Conservation (phyloP, 2,888 invertebrate genomes). For the Lochmaea crataegi region DNA sequence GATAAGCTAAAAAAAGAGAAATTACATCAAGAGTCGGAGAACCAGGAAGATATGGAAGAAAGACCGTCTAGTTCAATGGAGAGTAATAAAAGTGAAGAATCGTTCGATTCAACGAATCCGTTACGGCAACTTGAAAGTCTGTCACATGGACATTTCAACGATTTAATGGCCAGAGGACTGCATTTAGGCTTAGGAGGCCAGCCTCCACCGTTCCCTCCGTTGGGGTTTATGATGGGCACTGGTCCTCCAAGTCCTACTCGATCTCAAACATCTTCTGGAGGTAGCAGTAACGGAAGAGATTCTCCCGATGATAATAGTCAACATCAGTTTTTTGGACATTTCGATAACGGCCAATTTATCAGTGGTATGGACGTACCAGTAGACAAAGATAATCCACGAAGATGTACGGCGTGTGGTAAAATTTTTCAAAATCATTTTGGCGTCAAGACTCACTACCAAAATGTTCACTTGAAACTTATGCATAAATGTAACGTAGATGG, state of each 20-base stretch:
- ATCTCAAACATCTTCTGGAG: slow-evolving; percentile 73
- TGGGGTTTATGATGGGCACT: slow-evolving; percentile 67
- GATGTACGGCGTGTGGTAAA: slow-evolving; percentile 93
- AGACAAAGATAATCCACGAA: slow-evolving; percentile 90
- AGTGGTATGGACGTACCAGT: slow-evolving; percentile 86
- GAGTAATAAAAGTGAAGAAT: slow-evolving; percentile 71
- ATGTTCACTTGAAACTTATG: slow-evolving; percentile 94
- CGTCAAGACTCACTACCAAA: slow-evolving; percentile 95
- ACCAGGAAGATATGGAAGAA: slow-evolving; percentile 62
- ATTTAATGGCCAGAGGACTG: slow-evolving; percentile 63
- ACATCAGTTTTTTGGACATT: slow-evolving; percentile 77
- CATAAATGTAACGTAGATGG: slow-evolving; percentile 95
- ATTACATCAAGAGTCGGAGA: slow-evolving; percentile 54
- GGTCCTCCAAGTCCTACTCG: slow-evolving; percentile 72
- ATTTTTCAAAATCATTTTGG: slow-evolving; percentile 94
- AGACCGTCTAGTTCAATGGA: slow-evolving; percentile 68
- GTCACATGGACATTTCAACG: slow-evolving; percentile 81
- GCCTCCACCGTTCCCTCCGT: slow-evolving; percentile 63
- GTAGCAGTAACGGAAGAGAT: slow-evolving; percentile 67
- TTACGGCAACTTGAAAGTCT: slow-evolving; percentile 82
- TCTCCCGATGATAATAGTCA: slow-evolving; percentile 71
- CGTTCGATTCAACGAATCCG: slow-evolving; percentile 75
- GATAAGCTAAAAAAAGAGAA: slow-evolving; percentile 65
- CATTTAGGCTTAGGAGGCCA: slow-evolving; percentile 62
- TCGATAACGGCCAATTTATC: slow-evolving; percentile 79